phyloP scores from a whole-genome alignment of 2,888 invertebrate genomes.

The Macaria liturata region DNA sequence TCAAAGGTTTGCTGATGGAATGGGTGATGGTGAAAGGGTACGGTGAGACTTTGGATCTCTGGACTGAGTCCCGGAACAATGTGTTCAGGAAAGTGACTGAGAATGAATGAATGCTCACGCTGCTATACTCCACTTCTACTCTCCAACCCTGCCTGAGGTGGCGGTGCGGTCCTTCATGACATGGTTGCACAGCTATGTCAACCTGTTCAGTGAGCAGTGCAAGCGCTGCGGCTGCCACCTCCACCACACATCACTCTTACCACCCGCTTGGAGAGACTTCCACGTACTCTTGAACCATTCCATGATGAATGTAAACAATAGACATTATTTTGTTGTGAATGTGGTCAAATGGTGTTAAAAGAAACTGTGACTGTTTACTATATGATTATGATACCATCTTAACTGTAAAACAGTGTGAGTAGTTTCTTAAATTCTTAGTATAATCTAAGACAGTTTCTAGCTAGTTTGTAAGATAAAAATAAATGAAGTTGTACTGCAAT shows the following conservation, averaged over 20 bases:
- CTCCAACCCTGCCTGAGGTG: conserved; percentile 94
- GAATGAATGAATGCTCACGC: conserved; percentile 97
- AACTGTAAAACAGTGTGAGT: no score
- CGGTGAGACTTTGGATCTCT: conserved; percentile 93
- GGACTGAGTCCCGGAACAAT: conserved; percentile 95
- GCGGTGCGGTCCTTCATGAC: conserved; percentile 96
- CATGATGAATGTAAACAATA: conserved; percentile 97
- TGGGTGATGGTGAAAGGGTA: conserved; percentile 97
- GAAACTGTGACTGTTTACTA: no score
- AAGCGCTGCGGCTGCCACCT: conserved; percentile 94
- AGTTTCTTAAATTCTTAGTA: no score
- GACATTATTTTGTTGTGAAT: conserved; percentile 35
- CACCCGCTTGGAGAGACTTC: conserved; percentile 97
- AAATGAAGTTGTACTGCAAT: no score
- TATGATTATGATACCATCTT: no score
- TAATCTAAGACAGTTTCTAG: no score
- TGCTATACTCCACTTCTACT: conserved; percentile 97
- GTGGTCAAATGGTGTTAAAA: no score
- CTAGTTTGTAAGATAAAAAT: no score
- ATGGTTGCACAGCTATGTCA: conserved; percentile 96
- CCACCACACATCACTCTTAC: conserved; percentile 88
- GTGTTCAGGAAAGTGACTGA: conserved; percentile 97
- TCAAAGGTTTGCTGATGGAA: conserved; percentile 96
- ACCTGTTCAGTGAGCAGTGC: conserved; percentile 94
- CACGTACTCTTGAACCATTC: conserved; percentile 94